A percentile compares a stretch with the other conserved stretches of the same genome.
Conservation (phyloP, 2,113 vertebrate genomes). For the Baryphthengus martii region DNA sequence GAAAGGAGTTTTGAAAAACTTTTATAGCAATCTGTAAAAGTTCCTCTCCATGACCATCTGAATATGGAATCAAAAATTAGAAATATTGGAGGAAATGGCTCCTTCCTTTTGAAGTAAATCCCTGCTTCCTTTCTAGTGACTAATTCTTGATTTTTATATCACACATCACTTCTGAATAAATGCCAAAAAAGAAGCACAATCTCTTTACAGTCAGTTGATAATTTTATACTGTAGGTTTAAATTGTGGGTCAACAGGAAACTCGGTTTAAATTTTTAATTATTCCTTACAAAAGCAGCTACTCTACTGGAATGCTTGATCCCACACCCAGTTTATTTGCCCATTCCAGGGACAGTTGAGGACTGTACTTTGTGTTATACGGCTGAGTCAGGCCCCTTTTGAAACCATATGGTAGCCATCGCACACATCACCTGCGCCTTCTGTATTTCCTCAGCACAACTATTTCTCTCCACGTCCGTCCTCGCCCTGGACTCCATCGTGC, state of each 20-base stretch:
- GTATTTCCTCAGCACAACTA: neutral
- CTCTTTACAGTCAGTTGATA: slow-evolving; percentile 30
- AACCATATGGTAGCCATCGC: neutral
- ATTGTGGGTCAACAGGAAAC: neutral
- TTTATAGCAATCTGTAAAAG: neutral
- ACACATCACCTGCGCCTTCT: neutral
- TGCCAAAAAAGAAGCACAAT: slow-evolving; percentile 16
- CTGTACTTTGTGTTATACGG: rapidly evolving
- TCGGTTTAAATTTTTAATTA: neutral
- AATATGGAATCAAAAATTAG: neutral
- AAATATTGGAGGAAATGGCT: neutral
- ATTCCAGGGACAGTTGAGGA: neutral
- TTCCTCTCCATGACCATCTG: neutral
- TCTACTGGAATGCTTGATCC: neutral
- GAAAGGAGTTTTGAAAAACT: neutral
- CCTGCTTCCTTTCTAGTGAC: slow-evolving; percentile 35
- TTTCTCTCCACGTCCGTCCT: neutral
- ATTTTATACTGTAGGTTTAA: slow-evolving; percentile 7
- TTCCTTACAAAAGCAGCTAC: neutral
- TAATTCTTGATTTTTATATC: slow-evolving; percentile 45
- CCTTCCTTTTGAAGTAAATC: slow-evolving; percentile 37
- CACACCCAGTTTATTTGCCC: neutral
- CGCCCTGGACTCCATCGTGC: neutral
- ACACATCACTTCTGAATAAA: slow-evolving; percentile 28
- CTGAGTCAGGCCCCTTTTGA: neutral